Conservation (phyloP, 1,140 invertebrate species). For the Euborellia annulipes region DNA sequence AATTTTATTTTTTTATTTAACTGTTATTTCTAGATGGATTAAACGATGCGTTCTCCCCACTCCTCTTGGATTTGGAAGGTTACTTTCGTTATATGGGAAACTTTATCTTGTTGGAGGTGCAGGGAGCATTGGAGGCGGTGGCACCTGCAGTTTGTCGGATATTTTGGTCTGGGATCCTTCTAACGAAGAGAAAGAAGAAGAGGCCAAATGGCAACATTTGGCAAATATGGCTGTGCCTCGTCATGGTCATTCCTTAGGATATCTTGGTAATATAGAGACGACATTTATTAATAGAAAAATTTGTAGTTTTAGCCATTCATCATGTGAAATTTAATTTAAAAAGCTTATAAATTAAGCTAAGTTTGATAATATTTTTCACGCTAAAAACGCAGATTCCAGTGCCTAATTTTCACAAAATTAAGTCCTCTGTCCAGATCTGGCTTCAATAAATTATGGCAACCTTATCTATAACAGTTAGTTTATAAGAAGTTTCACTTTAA, state of each 20-base stretch:
- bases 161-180: slow-evolving; percentile 38
- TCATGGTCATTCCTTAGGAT: slow-evolving; percentile 40
- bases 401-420: too few relatives aligned
- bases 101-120: slow-evolving; percentile 42
- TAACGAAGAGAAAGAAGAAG: slow-evolving; percentile 24
- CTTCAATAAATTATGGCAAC: too few relatives aligned
- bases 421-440: too few relatives aligned
- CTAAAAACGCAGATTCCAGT: too few relatives aligned
- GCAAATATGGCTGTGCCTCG: slow-evolving; percentile 37
- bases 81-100: slow-evolving; percentile 36
- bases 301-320: too few relatives aligned
- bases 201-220: slow-evolving; percentile 29
- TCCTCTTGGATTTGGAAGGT: slow-evolving; percentile 34
- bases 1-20: not conserved
- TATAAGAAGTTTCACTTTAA: too few relatives aligned
- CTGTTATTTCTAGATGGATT: slow-evolving; percentile 32
- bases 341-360: not conserved
- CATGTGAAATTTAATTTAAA: not conserved
- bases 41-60: slow-evolving; percentile 28
- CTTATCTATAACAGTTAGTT: too few relatives aligned
- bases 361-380: too few relatives aligned
- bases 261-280: slow-evolving; percentile 34
- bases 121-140: slow-evolving; percentile 32
- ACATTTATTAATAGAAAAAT: slow-evolving; percentile 6
- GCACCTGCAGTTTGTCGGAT: slow-evolving; percentile 34